These are phyloP conservation scores for Phodopus roborovskii DNA, from an alignment of 2,113 vertebrate genomes.

Conservation along the genomic window DNA sequence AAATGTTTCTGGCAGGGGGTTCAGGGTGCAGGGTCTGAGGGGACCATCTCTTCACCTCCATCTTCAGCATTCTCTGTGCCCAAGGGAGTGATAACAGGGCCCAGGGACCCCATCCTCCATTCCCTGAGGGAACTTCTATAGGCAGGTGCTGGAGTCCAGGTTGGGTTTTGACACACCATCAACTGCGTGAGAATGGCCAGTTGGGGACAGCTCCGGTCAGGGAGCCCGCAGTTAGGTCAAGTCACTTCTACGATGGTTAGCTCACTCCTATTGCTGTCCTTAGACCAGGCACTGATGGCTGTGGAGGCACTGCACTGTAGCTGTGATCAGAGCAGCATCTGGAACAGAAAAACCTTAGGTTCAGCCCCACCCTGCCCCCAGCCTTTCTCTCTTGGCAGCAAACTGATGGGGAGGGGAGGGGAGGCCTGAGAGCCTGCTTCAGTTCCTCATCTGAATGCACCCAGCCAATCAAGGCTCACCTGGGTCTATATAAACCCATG, in stretches of 20 bases:
- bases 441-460: neutral
- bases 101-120: neutral
- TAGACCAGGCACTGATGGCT: neutral
- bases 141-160: neutral
- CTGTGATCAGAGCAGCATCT: neutral
- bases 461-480: neutral
- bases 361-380: too few relatives aligned
- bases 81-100: neutral
- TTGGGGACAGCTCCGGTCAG: accelerated
- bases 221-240: neutral
- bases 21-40: accelerated
- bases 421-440: neutral
- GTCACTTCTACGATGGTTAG: neutral
- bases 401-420: neutral
- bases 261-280: neutral
- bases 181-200: too few relatives aligned
- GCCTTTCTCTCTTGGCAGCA: neutral
- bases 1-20: neutral
- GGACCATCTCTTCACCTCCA: neutral
- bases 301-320: neutral
- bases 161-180: too few relatives aligned
- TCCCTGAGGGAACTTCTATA: neutral
- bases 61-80: too few relatives aligned
- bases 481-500: neutral
- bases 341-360: neutral